These are phyloP conservation scores for Scaptomyza tumidula DNA, from an alignment of 2,888 invertebrate species.

Conservation along the genomic window DNA sequence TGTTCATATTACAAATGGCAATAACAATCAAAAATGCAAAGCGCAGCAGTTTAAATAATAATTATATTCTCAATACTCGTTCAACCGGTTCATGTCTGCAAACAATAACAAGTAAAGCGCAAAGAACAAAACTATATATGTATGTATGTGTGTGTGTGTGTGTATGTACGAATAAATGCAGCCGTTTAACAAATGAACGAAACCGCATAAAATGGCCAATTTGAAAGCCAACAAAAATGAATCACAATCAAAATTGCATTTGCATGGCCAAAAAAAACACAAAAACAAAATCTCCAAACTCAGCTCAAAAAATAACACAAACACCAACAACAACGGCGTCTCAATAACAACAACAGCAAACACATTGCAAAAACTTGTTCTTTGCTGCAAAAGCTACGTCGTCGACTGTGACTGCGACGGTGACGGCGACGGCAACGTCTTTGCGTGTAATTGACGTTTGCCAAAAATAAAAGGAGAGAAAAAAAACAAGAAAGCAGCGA, in stretches of 20 bases:
- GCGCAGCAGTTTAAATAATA: conserved; percentile 42
- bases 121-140: conserved; percentile 19
- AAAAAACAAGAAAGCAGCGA: conserved; percentile 27
- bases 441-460: conserved; percentile 64
- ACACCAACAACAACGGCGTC: conserved; percentile 9
- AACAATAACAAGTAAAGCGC: conserved; percentile 31
- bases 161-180: conserved; percentile 2
- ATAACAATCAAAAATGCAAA: conserved; percentile 54
- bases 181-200: conserved; percentile 9
- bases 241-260: conserved; percentile 58
- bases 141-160: background rate
- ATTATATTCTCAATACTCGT: conserved; percentile 48
- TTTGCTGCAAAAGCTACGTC: conserved; percentile 29
- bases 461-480: conserved; percentile 37
- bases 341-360: conserved; percentile 16
- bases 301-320: conserved; percentile 19
- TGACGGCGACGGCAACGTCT: conserved; percentile 18
- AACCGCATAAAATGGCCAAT: conserved; percentile 41
- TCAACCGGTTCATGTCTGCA: conserved; percentile 50
- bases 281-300: conserved; percentile 18
- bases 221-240: conserved; percentile 52
- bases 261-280: conserved; percentile 34
- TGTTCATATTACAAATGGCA: conserved; percentile 21
- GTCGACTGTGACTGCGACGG: conserved; percentile 8
- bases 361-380: conserved; percentile 39